phyloP scores from a whole-genome alignment of 92 coral and sea anemone genomes.

The Epizoanthus scotinus region DNA sequence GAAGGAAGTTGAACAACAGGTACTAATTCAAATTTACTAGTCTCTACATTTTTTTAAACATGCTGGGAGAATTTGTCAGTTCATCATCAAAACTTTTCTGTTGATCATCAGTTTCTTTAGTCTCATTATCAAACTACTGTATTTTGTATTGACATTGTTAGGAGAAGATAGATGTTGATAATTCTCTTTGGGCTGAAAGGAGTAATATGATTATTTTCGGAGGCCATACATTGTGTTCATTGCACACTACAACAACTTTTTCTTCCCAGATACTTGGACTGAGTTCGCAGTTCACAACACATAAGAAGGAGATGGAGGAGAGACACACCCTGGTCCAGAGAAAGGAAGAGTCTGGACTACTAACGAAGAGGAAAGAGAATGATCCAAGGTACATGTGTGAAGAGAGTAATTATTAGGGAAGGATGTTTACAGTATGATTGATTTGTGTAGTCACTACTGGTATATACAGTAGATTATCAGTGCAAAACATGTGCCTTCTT shows the following conservation, averaged over 20 bases:
- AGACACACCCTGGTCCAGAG: slow-evolving; percentile 90
- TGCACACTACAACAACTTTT: not conserved
- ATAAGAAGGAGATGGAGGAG: slow-evolving; percentile 97
- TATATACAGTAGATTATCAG: not conserved
- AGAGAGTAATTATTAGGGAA: not conserved
- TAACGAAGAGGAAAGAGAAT: slow-evolving; percentile 17
- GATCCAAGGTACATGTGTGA: slow-evolving; percentile 19
- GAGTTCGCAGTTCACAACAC: slow-evolving; percentile 78
- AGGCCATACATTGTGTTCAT: not conserved
- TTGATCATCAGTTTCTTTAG: too few species aligned
- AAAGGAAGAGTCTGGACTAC: slow-evolving; percentile 57
- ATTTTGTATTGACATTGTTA: too few species aligned
- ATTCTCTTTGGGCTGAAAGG: too few species aligned
- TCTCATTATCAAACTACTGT: too few species aligned
- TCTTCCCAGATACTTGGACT: slow-evolving; percentile 69
- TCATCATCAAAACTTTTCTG: too few species aligned
- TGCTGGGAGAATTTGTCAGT: too few species aligned
- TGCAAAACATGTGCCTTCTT: too few species aligned
- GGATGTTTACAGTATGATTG: not conserved
- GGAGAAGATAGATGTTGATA: too few species aligned
- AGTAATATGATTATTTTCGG: too few species aligned
- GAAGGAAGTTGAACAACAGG: slow-evolving; percentile 85
- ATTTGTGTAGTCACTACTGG: not conserved
- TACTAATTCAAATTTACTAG: not conserved
- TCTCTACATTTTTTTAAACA: too few species aligned